Base-by-base conservation (phyloP, 1,140 invertebrate species). In the Magallana gigas region DNA sequence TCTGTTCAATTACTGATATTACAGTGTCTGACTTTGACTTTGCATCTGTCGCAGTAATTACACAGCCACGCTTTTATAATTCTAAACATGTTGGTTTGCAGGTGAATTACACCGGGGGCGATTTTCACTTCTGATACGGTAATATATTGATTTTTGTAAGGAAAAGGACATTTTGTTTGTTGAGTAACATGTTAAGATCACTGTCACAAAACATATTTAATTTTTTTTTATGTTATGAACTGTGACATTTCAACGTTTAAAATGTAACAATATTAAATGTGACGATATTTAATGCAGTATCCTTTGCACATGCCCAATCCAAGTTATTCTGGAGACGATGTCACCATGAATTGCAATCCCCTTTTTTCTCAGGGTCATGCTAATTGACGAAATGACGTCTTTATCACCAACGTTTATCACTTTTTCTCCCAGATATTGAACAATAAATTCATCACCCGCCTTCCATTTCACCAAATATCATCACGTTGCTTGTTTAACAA, bases 341-440 rank as follows among this genome's bases (percentile, higher is more conserved):
- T 71, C 64, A 23, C 64, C 64, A 71, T 29, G 64, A 23, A 71
- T 76, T 76, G 68, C 8, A 12, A 36, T 76, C 36, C 36, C 36
- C 60, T 64, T 64, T 64, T 64, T 64, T 64, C 64, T 36, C 68
- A 76, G 68, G 23, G 68, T 76, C 68, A 29, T 76, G 68, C 23
- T 76, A 76, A 76, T 76, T 76, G 68, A 76, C 68, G 68, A 76
- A 76, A 76, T 76, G 68, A 76, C 14, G 68, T 76, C 68, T 36
- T 76, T 76, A 76, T 76, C 68, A 29, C 23, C 23, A 76, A 76
- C 23, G 68, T 76, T 76, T 76, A 76, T 76, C 68, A 76, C 68
- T 76, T 12, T 29, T 76, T 29, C 36, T 48, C 68, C 23, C 68
- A 23, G 68, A 76, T 76, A 76, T 76, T 76, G 68, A 76, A 76